Evolutionary conservation across 2,888 invertebrate species (phyloP).

Genomic region (Tinea semifulvella): DNA sequence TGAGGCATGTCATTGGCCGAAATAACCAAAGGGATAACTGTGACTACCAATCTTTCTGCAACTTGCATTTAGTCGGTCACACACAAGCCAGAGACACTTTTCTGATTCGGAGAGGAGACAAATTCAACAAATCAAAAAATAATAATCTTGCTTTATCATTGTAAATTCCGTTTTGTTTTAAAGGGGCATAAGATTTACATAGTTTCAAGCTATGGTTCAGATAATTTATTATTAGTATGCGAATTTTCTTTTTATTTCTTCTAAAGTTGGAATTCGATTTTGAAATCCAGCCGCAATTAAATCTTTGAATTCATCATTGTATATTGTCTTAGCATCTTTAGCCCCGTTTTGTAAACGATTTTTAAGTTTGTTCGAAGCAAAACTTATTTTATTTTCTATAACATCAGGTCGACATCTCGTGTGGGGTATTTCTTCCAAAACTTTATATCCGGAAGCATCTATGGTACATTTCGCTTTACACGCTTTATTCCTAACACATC

Average conservation of each 20-base stretch:
- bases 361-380: not conserved
- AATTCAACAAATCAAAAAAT: too few species aligned
- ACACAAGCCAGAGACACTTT: too few species aligned
- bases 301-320: slow-evolving; percentile 2
- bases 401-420: not conserved
- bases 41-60: too few species aligned
- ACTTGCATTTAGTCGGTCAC: too few species aligned
- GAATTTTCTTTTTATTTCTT: not conserved
- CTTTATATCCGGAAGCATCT: not conserved
- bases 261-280: not conserved
- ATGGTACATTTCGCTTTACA: slow-evolving; percentile 1
- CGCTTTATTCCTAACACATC: not conserved
- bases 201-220: too few species aligned
- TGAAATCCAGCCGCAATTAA: not conserved
- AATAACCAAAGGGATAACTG: too few species aligned
- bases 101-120: too few species aligned
- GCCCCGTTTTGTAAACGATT: not conserved
- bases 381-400: not conserved
- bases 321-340: not conserved
- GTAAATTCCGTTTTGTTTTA: too few species aligned
- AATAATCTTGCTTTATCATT: too few species aligned
- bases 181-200: too few species aligned
- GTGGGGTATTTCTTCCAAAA: not conserved
- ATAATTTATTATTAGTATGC: too few species aligned
- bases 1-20: too few species aligned